These are phyloP conservation scores for Platichthys stellatus DNA, from an alignment of 2,113 vertebrate genomes.

Conservation along the genomic window DNA sequence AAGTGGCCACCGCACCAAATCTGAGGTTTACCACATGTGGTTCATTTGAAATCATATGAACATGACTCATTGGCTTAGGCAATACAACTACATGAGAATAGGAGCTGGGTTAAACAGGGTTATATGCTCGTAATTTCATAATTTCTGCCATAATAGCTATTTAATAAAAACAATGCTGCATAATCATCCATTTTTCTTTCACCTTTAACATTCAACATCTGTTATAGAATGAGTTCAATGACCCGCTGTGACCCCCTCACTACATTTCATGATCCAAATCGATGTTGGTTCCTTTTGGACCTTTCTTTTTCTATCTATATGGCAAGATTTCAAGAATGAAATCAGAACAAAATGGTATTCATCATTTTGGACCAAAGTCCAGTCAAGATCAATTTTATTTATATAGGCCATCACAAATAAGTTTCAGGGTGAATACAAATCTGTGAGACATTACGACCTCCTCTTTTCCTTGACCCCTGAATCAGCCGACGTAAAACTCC, in stretches of 20 bases:
- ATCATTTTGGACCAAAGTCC: background rate
- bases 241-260: background rate
- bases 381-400: background rate
- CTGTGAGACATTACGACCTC: background rate
- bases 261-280: background rate
- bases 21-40: conserved; percentile 12
- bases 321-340: conserved; percentile 6
- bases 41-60: conserved; percentile 48
- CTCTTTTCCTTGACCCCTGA: background rate
- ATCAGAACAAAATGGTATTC: background rate
- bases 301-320: background rate
- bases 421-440: background rate
- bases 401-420: background rate
- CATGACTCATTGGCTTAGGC: conserved; percentile 29
- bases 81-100: background rate
- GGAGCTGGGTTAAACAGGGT: conserved; percentile 2
- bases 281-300: background rate
- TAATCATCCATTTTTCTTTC: background rate
- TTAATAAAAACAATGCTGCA: background rate
- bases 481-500: background rate
- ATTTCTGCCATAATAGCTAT: background rate
- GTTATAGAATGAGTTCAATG: background rate
- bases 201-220: background rate
- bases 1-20: background rate
- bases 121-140: background rate